Evolutionary conservation across 2,113 vertebrate species (phyloP).

Genomic region (Hemicordylus capensis): DNA sequence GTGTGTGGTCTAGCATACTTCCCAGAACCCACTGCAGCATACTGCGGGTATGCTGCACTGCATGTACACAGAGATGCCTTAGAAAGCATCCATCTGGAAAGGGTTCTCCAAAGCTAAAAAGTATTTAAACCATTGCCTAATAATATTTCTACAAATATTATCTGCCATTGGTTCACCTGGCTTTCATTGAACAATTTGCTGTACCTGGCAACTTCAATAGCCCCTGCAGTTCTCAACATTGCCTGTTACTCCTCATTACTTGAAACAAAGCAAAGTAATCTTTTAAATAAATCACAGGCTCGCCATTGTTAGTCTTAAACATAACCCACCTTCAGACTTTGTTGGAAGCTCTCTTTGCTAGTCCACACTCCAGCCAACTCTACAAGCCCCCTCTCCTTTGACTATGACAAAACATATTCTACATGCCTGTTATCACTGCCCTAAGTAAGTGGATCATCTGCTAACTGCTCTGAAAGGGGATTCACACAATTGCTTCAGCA

Average conservation of each 20-base stretch:
- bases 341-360: neutral
- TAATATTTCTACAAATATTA: neutral
- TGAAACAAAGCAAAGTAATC: neutral
- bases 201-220: neutral
- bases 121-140: neutral
- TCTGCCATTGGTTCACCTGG: too few species aligned
- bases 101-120: neutral
- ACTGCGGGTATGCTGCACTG: neutral
- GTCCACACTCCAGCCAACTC: too few species aligned
- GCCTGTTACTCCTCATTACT: neutral
- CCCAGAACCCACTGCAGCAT: neutral
- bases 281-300: neutral
- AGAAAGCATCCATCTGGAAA: neutral
- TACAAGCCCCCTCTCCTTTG: too few species aligned
- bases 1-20: neutral
- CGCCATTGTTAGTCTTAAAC: neutral
- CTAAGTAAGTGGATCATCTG: neutral
- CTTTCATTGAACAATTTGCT: neutral
- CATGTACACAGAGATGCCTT: neutral
- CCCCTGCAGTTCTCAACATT: neutral
- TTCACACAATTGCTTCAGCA: neutral
- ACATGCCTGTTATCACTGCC: too few species aligned
- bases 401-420: too few species aligned
- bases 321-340: neutral
- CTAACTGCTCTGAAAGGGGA: neutral